Evolutionary conservation across 2,113 vertebrate species (phyloP).

Genomic region (Tichodroma muraria): DNA sequence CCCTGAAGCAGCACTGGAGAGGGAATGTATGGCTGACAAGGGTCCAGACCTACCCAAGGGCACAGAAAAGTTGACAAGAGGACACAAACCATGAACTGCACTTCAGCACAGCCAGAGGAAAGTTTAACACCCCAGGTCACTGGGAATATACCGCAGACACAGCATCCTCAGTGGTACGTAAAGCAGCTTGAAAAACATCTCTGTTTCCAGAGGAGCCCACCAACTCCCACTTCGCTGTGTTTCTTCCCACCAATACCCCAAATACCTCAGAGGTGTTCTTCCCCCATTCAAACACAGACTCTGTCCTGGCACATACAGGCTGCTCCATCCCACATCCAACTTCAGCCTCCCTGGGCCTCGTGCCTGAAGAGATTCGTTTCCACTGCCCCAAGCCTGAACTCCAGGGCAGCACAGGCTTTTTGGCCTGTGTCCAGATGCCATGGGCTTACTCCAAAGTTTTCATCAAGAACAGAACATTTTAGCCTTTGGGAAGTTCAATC

Average conservation of each 20-base stretch:
- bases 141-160: not conserved
- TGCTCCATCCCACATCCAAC: not conserved
- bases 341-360: fast-evolving
- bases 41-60: not conserved
- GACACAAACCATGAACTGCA: not conserved
- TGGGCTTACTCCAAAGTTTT: not conserved
- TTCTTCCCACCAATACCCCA: not conserved
- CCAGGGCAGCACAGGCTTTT: not conserved
- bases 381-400: not conserved
- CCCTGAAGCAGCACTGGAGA: not conserved
- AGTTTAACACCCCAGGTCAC: not conserved
- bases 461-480: not conserved
- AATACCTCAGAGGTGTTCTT: not conserved
- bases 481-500: not conserved
- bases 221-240: not conserved
- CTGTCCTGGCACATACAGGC: not conserved
- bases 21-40: not conserved
- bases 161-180: not conserved
- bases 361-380: not conserved
- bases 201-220: not conserved
- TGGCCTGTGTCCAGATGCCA: not conserved
- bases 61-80: not conserved
- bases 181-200: not conserved
- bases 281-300: not conserved
- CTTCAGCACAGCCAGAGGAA: not conserved